Evolutionary conservation across 1,140 invertebrate genomes (phyloP).

Genomic region (Trissolcus basalis): DNA sequence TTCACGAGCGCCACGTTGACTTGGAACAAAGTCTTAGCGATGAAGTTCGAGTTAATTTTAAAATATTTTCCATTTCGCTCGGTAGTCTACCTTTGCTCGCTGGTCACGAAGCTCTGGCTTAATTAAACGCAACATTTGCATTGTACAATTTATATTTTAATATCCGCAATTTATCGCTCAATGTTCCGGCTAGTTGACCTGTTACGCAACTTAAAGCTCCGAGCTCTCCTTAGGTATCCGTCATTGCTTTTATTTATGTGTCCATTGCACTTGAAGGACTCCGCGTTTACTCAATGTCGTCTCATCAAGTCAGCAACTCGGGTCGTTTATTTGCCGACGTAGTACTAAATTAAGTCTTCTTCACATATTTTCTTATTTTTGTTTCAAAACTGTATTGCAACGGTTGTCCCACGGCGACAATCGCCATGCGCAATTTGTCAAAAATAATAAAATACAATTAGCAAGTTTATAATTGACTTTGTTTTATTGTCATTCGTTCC

Average conservation of each 20-base stretch:
- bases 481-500: too few relatives aligned
- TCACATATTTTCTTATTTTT: not conserved
- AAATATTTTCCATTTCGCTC: constrained; percentile 15
- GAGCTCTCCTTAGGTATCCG: constrained; percentile 1
- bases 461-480: too few relatives aligned
- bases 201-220: constrained; percentile 18
- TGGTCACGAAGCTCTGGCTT: constrained; percentile 53
- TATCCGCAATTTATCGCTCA: constrained; percentile 55
- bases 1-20: constrained; percentile 7
- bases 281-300: constrained; percentile 5
- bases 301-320: not conserved
- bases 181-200: constrained; percentile 21
- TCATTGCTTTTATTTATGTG: constrained; percentile 17
- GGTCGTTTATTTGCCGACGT: not conserved
- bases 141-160: constrained; percentile 63
- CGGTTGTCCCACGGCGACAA: not conserved
- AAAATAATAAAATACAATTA: not conserved
- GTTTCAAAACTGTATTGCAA: constrained; percentile 14
- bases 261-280: constrained; percentile 4
- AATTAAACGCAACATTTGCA: constrained; percentile 61
- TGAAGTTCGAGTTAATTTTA: constrained; percentile 14
- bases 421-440: not conserved
- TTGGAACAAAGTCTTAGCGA: constrained; percentile 4
- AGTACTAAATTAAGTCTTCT: too few relatives aligned
- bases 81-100: not conserved